Percentiles rank a stretch among this genome's conserved stretches.
Evolutionary conservation across 2,888 invertebrate species (phyloP).

Genomic region (Syrista parreyssii): DNA sequence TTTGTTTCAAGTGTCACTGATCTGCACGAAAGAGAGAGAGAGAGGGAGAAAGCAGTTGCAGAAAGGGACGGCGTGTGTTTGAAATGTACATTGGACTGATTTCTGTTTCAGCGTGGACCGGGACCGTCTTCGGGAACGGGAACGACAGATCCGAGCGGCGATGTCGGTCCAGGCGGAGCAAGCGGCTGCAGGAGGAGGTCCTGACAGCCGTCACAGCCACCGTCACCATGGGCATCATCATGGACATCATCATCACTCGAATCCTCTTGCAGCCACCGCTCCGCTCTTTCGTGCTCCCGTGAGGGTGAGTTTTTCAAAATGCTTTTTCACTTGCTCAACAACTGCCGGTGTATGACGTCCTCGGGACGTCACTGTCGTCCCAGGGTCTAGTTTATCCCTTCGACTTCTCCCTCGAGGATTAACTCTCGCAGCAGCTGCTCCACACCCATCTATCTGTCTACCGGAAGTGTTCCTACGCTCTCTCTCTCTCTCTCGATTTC

Average conservation of each 20-base stretch:
- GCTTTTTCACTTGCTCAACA: too few species aligned
- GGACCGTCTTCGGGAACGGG: conserved; percentile 82
- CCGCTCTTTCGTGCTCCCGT: conserved; percentile 59
- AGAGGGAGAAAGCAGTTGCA: neutral
- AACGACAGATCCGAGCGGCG: conserved; percentile 81
- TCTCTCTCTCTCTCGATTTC: too few species aligned
- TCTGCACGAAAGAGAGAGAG: neutral
- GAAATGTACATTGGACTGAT: neutral
- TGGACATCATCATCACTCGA: conserved; percentile 52
- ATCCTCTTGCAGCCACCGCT: conserved; percentile 47
- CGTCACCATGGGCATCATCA: conserved; percentile 59
- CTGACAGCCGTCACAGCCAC: conserved; percentile 76
- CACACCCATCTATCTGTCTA: too few species aligned
- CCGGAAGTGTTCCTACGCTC: too few species aligned
- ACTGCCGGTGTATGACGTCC: too few species aligned
- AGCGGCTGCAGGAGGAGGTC: conserved; percentile 72
- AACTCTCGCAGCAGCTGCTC: too few species aligned
- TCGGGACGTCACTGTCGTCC: too few species aligned
- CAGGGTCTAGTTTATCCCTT: too few species aligned
- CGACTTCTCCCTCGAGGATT: too few species aligned
- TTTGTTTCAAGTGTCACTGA: too few species aligned
- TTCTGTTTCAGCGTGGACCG: conserved; percentile 70
- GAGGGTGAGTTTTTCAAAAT: conserved; percentile 48
- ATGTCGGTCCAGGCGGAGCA: conserved; percentile 76
- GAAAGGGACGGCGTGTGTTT: neutral